A percentile compares a stretch with the other conserved stretches of the same genome.
Evolutionary conservation across 1,140 invertebrate species (phyloP).

Genomic region (Globodera rostochiensis): DNA sequence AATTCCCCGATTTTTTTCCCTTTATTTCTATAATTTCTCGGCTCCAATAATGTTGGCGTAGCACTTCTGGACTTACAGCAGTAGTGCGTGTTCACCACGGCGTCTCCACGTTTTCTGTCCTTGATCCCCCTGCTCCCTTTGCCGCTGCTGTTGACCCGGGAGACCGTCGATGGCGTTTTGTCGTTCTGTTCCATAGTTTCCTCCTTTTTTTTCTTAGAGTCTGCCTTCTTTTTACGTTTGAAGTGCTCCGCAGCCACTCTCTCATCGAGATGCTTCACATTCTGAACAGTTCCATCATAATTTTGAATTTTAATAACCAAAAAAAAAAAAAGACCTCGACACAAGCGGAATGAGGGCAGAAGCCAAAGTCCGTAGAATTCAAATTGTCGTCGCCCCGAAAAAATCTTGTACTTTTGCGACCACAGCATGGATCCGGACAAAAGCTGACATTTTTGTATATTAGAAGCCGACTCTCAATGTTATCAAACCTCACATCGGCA

Average conservation of each 20-base stretch:
- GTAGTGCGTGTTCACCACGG: slow-evolving; percentile 14
- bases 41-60: too few species aligned
- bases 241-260: neutral
- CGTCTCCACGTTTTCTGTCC: too few species aligned
- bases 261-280: neutral
- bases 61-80: neutral
- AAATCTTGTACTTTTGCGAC: slow-evolving; percentile 15
- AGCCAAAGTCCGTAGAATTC: neutral
- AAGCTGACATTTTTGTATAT: neutral
- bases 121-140: neutral
- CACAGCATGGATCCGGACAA: slow-evolving; percentile 26
- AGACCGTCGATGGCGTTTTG: neutral
- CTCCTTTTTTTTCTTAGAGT: neutral
- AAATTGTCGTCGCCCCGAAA: neutral
- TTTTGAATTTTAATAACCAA: neutral
- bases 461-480: neutral
- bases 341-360: neutral
- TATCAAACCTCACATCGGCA: slow-evolving; percentile 18
- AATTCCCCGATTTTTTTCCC: too few species aligned
- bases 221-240: neutral
- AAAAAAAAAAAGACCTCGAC: neutral
- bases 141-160: too few species aligned
- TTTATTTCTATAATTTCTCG: too few species aligned
- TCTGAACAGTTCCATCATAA: neutral
- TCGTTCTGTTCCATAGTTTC: neutral